A percentile compares a stretch with the other conserved stretches of the same genome.
Evolutionary conservation across 2,888 invertebrate species (phyloP).

Genomic region (Erebia epiphron): DNA sequence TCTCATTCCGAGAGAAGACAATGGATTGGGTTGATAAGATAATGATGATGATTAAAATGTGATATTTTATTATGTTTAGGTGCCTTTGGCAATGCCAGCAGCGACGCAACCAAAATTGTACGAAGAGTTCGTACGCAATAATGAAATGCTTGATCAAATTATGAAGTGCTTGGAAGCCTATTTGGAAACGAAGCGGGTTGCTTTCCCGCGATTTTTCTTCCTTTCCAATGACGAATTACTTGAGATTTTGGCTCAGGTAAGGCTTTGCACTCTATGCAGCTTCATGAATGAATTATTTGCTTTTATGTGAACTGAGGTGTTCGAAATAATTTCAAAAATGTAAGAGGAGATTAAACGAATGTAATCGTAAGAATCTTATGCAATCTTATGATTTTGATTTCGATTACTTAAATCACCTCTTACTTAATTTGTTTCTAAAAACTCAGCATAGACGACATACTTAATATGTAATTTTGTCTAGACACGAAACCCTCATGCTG

Average conservation of each 20-base stretch:
- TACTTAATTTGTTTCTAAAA: too few relatives aligned
- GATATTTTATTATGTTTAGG: conserved; percentile 58
- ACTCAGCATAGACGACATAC: too few relatives aligned
- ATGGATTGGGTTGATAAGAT: too few relatives aligned
- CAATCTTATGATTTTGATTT: too few relatives aligned
- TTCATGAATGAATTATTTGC: too few relatives aligned
- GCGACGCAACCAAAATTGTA: conserved; percentile 88
- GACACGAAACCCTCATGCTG: conserved; percentile 94
- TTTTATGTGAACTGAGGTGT: too few relatives aligned
- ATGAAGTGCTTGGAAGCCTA: conserved; percentile 95
- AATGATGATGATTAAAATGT: neutral
- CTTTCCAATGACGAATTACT: conserved; percentile 94
- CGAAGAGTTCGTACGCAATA: conserved; percentile 87
- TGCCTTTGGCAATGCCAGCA: conserved; percentile 91
- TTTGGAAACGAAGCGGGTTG: conserved; percentile 92
- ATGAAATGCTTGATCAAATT: conserved; percentile 92
- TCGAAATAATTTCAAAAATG: too few relatives aligned
- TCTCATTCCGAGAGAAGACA: too few relatives aligned
- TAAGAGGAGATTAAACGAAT: too few relatives aligned
- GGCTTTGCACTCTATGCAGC: neutral
- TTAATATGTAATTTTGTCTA: conserved; percentile 47
- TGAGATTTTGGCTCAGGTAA: conserved; percentile 93
- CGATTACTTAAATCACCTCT: too few relatives aligned
- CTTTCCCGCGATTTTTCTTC: conserved; percentile 95
- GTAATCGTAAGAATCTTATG: too few relatives aligned